These are phyloP conservation scores for Notarius quadriscutis DNA, from an alignment of 2,113 vertebrate genomes.

Conservation along the genomic window DNA sequence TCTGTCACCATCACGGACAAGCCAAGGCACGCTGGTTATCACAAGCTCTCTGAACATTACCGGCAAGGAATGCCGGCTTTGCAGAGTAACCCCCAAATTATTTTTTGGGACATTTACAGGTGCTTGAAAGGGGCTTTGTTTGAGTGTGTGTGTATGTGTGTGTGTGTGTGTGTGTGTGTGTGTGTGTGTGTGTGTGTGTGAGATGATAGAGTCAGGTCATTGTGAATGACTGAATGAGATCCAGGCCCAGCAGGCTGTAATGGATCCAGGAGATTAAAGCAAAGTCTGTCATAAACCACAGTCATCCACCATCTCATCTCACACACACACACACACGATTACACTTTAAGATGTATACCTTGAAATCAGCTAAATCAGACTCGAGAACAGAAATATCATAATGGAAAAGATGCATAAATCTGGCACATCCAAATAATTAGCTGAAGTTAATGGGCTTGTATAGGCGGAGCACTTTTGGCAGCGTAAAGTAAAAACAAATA, in stretches of 20 bases:
- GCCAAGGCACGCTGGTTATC: slow-evolving; percentile 65
- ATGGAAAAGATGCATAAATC: slow-evolving; percentile 25
- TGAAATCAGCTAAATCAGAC: not conserved
- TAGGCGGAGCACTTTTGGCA: slow-evolving; percentile 21
- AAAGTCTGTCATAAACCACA: slow-evolving; percentile 55
- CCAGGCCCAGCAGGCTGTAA: slow-evolving; percentile 60
- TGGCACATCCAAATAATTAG: not conserved
- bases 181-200: not conserved
- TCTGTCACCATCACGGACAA: slow-evolving; percentile 67
- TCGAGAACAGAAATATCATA: not conserved
- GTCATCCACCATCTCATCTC: slow-evolving; percentile 51
- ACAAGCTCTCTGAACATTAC: slow-evolving; percentile 62
- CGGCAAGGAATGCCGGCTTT: slow-evolving; percentile 66
- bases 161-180: slow-evolving; percentile 48
- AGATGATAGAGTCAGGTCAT: slow-evolving; percentile 27
- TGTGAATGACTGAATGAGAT: slow-evolving; percentile 53
- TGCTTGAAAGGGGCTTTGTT: slow-evolving; percentile 66
- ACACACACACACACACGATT: slow-evolving; percentile 31
- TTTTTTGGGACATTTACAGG: slow-evolving; percentile 55
- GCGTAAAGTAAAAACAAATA: slow-evolving; percentile 21
- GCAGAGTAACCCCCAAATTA: slow-evolving; percentile 63
- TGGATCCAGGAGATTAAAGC: slow-evolving; percentile 53
- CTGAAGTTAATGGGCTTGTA: not conserved
- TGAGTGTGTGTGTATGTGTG: slow-evolving; percentile 31
- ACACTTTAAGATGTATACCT: slow-evolving; percentile 12